phyloP scores from a whole-genome alignment of 2,888 invertebrate genomes.

The Noctua pronuba region DNA sequence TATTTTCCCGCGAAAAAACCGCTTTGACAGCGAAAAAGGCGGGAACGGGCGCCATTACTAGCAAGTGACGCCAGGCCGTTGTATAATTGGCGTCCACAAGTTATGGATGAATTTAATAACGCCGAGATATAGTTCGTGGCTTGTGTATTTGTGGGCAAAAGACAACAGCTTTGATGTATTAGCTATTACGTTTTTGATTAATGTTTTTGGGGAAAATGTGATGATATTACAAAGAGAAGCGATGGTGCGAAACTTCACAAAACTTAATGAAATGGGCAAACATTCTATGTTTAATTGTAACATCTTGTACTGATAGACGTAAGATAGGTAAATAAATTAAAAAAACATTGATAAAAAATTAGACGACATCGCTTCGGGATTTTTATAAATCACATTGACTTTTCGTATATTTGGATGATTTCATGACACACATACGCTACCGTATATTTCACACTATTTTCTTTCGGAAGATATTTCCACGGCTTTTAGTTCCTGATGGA shows the following conservation, averaged over 20 bases:
- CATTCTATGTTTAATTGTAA: background rate
- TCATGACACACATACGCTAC: background rate
- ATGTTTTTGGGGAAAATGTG: conserved; percentile 38
- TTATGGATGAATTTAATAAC: conserved; percentile 79
- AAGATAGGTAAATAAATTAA: background rate
- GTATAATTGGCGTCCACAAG: conserved; percentile 81
- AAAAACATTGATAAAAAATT: no score
- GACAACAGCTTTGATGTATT: conserved; percentile 66
- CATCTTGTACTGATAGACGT: no score
- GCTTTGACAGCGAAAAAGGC: conserved; percentile 90
- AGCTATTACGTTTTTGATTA: conserved; percentile 43
- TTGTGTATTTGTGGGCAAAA: conserved; percentile 63
- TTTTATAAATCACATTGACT: background rate
- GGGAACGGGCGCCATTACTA: conserved; percentile 90
- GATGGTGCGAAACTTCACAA: background rate
- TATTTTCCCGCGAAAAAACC: conserved; percentile 85
- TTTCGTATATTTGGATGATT: conserved; percentile 6
- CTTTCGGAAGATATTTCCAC: background rate
- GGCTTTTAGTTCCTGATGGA: conserved; percentile 25
- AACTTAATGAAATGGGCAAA: background rate
- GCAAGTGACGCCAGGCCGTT: conserved; percentile 90
- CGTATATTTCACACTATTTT: background rate
- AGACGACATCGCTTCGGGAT: background rate
- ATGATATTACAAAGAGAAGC: conserved; percentile 15
- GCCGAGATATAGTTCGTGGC: conserved; percentile 66